Conservation (phyloP, 2,113 vertebrate species). For the Pseudopodoces humilis region DNA sequence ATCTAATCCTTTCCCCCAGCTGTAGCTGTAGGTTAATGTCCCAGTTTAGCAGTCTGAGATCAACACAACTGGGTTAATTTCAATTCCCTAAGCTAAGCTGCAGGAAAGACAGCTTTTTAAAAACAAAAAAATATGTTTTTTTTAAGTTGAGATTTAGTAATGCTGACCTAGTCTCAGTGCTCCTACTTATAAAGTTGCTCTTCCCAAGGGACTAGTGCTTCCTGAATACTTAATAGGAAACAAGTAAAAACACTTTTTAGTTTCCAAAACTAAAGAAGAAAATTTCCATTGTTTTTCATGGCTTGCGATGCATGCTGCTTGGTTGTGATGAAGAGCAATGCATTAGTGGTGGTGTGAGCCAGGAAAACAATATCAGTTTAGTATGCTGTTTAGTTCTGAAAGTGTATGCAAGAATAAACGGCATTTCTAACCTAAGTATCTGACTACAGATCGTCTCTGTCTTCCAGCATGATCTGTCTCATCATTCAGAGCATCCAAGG, state of each 20-base stretch:
- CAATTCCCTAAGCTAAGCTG: not conserved
- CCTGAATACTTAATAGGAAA: not conserved
- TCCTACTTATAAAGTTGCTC: not conserved
- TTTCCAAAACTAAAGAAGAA: not conserved
- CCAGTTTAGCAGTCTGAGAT: not conserved
- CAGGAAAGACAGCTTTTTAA: not conserved
- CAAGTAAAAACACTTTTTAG: not conserved
- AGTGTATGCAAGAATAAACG: not conserved
- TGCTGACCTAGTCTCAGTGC: not conserved
- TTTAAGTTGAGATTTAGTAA: not conserved
- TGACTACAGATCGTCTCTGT: not conserved
- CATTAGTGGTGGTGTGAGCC: not conserved
- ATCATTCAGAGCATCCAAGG: not conserved
- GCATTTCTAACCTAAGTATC: not conserved
- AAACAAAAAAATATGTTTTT: not conserved
- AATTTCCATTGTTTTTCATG: not conserved
- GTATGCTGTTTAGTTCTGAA: not conserved
- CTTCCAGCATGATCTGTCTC: not conserved
- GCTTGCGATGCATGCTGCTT: not conserved
- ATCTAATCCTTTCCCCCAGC: not conserved
- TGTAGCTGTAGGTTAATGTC: not conserved
- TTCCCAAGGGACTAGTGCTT: not conserved
- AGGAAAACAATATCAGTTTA: not conserved
- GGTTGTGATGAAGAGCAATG: not conserved
- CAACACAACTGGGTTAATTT: slow-evolving; percentile 2